Evolutionary conservation across 2,888 invertebrate genomes (phyloP).

Genomic region (Miltochrista miniata): DNA sequence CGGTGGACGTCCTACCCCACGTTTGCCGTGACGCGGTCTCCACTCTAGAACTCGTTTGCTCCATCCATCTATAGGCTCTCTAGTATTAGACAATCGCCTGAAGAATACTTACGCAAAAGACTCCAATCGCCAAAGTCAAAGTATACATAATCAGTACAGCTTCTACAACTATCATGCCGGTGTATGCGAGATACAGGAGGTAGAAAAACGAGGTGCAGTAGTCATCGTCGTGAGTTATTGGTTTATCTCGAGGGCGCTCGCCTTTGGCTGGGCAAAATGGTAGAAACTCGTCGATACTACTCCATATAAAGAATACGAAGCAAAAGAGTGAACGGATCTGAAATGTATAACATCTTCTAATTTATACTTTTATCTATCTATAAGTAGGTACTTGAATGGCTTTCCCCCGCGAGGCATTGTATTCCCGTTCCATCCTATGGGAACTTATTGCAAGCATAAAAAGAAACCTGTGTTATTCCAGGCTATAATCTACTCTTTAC

Average conservation of each 20-base stretch:
- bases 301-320: constrained; percentile 36
- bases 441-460: no score
- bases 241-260: constrained; percentile 14
- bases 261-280: constrained; percentile 19
- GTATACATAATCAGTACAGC: background rate
- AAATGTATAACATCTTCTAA: constrained; percentile 6
- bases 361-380: no score
- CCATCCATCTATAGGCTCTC: no score
- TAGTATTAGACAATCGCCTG: no score
- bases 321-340: constrained; percentile 47
- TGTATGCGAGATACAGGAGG: constrained; percentile 26
- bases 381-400: no score
- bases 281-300: constrained; percentile 34
- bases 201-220: background rate
- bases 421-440: no score
- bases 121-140: background rate
- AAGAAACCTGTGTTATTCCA: no score
- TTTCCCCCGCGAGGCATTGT: no score
- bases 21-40: no score
- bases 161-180: background rate
- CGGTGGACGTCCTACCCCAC: no score
- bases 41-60: no score
- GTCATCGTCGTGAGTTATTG: constrained; percentile 4
- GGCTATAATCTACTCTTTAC: no score
- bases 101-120: background rate